Evolutionary conservation across 2,888 invertebrate genomes (phyloP).

Genomic region (Phragmatobia fuliginosa): DNA sequence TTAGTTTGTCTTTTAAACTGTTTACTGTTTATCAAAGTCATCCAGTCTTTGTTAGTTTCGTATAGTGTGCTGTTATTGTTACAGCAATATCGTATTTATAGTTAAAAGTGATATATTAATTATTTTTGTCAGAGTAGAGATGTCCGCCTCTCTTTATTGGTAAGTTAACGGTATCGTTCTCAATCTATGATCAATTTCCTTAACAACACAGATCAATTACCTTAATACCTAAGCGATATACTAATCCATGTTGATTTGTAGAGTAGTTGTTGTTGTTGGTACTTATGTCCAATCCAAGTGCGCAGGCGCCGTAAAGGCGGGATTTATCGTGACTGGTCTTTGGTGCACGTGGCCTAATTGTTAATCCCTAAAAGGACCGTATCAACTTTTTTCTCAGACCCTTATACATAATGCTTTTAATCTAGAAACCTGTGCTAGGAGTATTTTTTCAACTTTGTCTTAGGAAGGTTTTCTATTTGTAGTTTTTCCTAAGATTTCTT

Average conservation of each 20-base stretch:
- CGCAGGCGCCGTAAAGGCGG: constrained; percentile 49
- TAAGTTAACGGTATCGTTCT: neutral
- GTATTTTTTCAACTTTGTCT: neutral
- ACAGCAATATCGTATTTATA: too few species aligned
- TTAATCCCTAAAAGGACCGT: constrained; percentile 33
- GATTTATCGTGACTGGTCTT: constrained; percentile 39
- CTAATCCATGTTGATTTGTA: constrained; percentile 44
- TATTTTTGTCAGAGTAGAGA: neutral
- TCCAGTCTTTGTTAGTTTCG: too few species aligned
- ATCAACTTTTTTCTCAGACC: constrained; percentile 39
- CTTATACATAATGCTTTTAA: neutral
- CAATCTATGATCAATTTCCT: neutral
- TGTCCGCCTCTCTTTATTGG: neutral
- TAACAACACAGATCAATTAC: neutral
- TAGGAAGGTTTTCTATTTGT: neutral
- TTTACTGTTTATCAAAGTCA: neutral
- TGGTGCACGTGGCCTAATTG: constrained; percentile 42
- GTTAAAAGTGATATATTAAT: neutral
- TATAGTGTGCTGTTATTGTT: too few species aligned
- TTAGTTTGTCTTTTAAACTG: neutral
- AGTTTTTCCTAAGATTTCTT: too few species aligned
- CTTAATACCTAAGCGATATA: neutral
- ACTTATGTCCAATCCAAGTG: constrained; percentile 18
- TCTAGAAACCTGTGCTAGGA: neutral
- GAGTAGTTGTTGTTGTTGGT: constrained; percentile 30